Percentiles rank a stretch among this genome's conserved stretches.
Conservation (phyloP, 2,113 vertebrate genomes). For the Puffinus mauretanicus region DNA sequence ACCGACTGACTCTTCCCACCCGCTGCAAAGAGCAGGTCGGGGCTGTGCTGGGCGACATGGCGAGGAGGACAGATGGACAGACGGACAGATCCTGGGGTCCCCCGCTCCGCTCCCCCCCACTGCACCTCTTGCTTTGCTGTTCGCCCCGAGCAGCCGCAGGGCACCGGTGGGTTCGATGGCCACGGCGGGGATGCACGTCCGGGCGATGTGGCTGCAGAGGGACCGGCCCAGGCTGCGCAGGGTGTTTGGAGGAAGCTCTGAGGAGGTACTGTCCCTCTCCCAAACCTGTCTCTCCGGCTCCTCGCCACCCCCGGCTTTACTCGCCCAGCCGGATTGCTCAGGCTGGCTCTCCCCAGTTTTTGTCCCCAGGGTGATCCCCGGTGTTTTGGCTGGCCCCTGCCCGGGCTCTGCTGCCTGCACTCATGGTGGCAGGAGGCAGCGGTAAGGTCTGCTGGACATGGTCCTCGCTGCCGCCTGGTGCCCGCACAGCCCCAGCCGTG, state of each 20-base stretch:
- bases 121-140: neutral
- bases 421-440: fast-evolving
- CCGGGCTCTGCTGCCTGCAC: neutral
- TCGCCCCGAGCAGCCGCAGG: fast-evolving
- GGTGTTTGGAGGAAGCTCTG: neutral
- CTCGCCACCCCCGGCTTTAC: neutral
- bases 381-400: neutral
- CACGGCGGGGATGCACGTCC: fast-evolving
- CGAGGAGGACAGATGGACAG: neutral
- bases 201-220: fast-evolving
- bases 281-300: neutral
- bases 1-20: fast-evolving
- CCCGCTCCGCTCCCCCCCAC: neutral
- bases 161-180: fast-evolving
- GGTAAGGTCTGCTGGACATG: fast-evolving
- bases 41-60: fast-evolving
- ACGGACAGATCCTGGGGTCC: neutral
- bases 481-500: fast-evolving
- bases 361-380: neutral
- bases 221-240: fast-evolving
- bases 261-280: neutral
- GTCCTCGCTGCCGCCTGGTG: fast-evolving
- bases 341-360: neutral
- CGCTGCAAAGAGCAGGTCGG: neutral
- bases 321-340: neutral